These are phyloP conservation scores for Drosophila ananassae DNA, from an alignment of 1,140 invertebrate species.

Conservation along the genomic window DNA sequence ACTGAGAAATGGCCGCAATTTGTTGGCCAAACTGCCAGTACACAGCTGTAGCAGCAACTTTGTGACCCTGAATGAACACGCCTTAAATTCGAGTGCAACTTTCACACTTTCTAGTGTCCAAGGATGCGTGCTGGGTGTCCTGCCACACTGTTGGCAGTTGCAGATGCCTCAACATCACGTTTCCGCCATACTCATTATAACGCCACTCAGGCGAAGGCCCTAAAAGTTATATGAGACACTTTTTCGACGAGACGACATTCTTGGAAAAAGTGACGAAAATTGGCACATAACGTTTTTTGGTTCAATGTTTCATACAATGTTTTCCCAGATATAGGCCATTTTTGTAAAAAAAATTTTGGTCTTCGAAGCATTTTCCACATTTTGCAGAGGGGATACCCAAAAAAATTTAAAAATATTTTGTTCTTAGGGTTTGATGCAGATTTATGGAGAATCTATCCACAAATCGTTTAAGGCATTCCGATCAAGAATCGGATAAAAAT, in stretches of 20 bases:
- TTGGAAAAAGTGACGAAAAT: background rate
- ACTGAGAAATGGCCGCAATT: slow-evolving; percentile 31
- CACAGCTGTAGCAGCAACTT: slow-evolving; percentile 11
- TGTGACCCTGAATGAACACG: slow-evolving; percentile 11
- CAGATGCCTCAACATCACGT: slow-evolving; percentile 37
- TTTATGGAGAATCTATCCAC: too few relatives aligned
- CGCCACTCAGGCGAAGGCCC: slow-evolving; percentile 39
- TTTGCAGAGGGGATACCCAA: too few relatives aligned
- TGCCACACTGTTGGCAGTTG: slow-evolving; percentile 30
- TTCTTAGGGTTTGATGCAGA: too few relatives aligned
- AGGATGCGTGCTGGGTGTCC: slow-evolving; percentile 6
- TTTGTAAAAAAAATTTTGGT: too few relatives aligned
- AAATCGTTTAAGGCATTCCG: too few relatives aligned
- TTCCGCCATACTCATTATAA: slow-evolving; percentile 65
- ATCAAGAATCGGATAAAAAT: too few relatives aligned
- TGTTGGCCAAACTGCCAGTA: slow-evolving; percentile 13
- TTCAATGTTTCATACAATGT: too few relatives aligned
- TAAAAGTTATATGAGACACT: slow-evolving; percentile 58
- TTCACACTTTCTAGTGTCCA: background rate
- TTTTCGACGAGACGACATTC: slow-evolving; percentile 49
- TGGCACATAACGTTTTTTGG: background rate
- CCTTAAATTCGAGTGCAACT: background rate
- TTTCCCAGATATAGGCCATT: too few relatives aligned
- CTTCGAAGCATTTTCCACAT: too few relatives aligned
- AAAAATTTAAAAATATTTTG: too few relatives aligned